Evolutionary conservation across 2,797 vertebrate genomes (phyloP), one percentile per base, ranked within the genome.

Genomic region (Tachyglossus aculeatus): DNA sequence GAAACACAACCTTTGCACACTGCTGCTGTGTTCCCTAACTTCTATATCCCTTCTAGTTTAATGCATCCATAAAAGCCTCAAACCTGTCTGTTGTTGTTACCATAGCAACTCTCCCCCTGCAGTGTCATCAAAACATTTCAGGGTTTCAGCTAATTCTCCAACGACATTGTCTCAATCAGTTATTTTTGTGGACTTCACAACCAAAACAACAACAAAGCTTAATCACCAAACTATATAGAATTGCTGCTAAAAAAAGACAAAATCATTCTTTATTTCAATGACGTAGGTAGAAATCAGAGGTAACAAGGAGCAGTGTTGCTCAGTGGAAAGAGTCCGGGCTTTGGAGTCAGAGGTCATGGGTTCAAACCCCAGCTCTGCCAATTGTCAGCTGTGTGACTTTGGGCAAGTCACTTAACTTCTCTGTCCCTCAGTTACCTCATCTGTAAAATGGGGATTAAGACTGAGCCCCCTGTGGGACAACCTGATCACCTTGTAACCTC

Each of bases 241-340:
- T 54, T 54, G 14, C 34, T 9, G n/a, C 31, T 43, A 56, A 72
- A 47, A 68, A 47, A 58, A 77, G 69, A 66, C 40, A 24, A 41
- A 16, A 62, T 58, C 33, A 41, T 12, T 37, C 38, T 44, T 61
- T 58, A 45, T 67, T 72, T 38, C 58, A 39, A 67, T 24, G 11
- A 27, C 67, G 27, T 48, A 67, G 70, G 67, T 52, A 65, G 22
- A 62, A 69, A 12, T 15, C 47, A 50, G 18, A 43, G 27, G 65
- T 77, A 51, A 59, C 16, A 29, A n/a, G n/a, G n/a, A 34, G 59
- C 80, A 67, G 53, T 61, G 80, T n/a, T n/a, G n/a, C n/a, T n/a
- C n/a, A n/a, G n/a, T n/a, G n/a, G n/a, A n/a, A n/a, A n/a, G n/a
- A n/a, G n/a, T n/a, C n/a, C n/a, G n/a, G n/a, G n/a, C n/a, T n/a